Conservation (phyloP, 2,113 vertebrate species). For the Elephantulus edwardii region DNA sequence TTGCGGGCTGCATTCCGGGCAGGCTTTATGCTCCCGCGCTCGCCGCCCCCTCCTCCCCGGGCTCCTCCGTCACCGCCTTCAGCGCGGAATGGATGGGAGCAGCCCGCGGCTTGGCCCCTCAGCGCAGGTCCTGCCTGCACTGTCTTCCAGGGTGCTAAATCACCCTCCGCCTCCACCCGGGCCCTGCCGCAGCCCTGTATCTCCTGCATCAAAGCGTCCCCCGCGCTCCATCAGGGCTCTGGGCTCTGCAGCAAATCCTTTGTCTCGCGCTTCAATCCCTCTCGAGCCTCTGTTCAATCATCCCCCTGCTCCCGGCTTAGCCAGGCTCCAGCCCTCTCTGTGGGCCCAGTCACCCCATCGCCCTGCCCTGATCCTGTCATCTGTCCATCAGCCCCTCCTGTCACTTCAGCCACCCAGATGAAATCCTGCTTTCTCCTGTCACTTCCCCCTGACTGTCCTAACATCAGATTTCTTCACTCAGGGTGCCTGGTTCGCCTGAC, state of each 20-base stretch:
- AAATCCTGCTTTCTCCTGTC: neutral
- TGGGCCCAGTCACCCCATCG: neutral
- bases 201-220: neutral
- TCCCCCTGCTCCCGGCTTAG: neutral
- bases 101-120: neutral
- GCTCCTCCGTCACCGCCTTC: slow-evolving; percentile 49
- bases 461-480: neutral
- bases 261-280: slow-evolving; percentile 22
- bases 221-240: neutral
- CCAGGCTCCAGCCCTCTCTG: neutral
- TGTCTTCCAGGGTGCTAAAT: slow-evolving; percentile 34
- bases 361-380: neutral
- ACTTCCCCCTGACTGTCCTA: too few relatives aligned
- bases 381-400: neutral
- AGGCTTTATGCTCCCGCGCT: slow-evolving; percentile 36
- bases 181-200: rapidly evolving
- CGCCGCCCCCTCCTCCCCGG: neutral
- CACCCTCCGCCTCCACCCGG: neutral
- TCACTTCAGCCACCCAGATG: neutral
- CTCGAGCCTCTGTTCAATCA: neutral
- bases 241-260: slow-evolving; percentile 54
- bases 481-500: neutral
- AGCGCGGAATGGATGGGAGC: neutral
- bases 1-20: slow-evolving; percentile 35
- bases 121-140: neutral